Base-by-base conservation (phyloP, 2,888 invertebrate species). In the Hydrotaea cyrtoneurina region DNA sequence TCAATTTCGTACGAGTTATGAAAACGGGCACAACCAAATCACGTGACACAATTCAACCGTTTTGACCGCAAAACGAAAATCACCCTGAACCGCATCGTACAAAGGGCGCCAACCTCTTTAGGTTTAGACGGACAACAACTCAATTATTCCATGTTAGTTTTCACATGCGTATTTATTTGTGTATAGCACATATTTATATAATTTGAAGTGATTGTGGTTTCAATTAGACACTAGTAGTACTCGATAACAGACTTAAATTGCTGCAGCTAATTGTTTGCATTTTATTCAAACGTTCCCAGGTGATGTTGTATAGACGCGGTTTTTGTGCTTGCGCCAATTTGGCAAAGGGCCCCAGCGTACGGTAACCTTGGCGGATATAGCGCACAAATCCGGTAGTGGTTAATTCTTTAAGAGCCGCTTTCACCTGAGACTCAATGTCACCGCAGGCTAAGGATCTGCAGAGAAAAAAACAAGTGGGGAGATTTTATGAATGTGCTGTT, bases 271-370 rank as follows among this genome's bases (percentile, higher is more conserved):
- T 86, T 86, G 88, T 89, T 62, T 90, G 90, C 50, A 89, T 76
- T 55, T 91, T 89, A 75, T 88, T 86, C n/a, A 91, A 87, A 66
- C 88, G 89, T 31, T 90, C 87, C 92, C 92, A 92, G 2, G 89
- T 88, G 55, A 87, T 84, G 57, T 87, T 89, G 39, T 89, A 87
- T 81, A 92, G 90, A 3, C 90, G 90, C 71, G 83, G 82, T 2
- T 89, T 91, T n/a, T 89, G 90, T 0, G 90, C 90, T 74, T 87
- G 86, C 17, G 91, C 89, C 82, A 92, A 75, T 81, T 89, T 91
- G 10, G 92, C 91, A 59, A 91, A 91, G 5, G 92, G 92, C 0
- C 92, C 92, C 76, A 92, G 50, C 0, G 92, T 92, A 80, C 90
- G 91, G 86, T 91, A 92, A 0, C 92, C 92, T 55, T 89, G 87